These are phyloP conservation scores for Vulpes ferrilata DNA, from an alignment of 2,113 vertebrate species.

Conservation along the genomic window DNA sequence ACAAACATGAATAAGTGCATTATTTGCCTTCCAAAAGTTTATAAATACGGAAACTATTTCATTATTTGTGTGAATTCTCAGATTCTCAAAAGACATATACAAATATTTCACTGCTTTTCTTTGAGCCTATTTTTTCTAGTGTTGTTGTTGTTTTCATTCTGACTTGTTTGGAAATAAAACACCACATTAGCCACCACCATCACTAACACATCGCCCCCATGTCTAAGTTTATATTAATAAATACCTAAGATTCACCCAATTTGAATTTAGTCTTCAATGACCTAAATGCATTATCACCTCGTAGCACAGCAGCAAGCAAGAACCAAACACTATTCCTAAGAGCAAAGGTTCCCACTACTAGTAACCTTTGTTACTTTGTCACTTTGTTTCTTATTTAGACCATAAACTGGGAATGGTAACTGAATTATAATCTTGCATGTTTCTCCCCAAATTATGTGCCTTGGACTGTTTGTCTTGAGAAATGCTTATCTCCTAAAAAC, in stretches of 20 bases:
- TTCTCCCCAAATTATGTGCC: neutral
- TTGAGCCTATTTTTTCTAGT: neutral
- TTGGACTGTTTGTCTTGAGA: neutral
- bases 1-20: neutral
- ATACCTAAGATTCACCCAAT: neutral
- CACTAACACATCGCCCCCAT: neutral
- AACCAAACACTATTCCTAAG: neutral
- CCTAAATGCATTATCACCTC: neutral
- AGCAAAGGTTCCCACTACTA: neutral
- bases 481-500: neutral
- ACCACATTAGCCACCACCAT: neutral
- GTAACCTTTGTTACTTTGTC: neutral
- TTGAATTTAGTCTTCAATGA: neutral
- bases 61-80: neutral
- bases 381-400: neutral
- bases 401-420: neutral
- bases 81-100: neutral
- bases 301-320: neutral
- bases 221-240: neutral
- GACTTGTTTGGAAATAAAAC: constrained; percentile 1
- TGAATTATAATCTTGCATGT: neutral
- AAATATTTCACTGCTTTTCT: neutral
- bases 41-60: neutral
- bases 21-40: neutral
- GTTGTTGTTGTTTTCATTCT: neutral